Evolutionary conservation across 2,113 vertebrate genomes (phyloP).

Genomic region (Ailuropoda melanoleuca): DNA sequence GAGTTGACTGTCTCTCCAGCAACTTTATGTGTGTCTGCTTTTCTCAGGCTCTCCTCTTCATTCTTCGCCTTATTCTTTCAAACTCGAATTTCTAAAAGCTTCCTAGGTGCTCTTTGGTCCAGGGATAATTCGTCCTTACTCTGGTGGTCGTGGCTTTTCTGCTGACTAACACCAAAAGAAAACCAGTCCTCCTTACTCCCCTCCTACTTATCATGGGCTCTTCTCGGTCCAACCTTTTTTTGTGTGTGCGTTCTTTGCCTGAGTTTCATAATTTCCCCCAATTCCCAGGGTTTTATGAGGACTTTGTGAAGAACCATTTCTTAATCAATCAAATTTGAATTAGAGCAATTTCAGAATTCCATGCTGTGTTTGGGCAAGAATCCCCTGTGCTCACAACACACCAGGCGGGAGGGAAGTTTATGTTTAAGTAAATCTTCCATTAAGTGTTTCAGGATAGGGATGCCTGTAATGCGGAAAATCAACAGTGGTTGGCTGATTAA

Average conservation of each 20-base stretch:
- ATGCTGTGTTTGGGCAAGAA: neutral
- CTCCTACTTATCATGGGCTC: neutral
- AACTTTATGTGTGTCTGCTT: neutral
- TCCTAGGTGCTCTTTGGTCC: neutral
- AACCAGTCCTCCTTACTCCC: neutral
- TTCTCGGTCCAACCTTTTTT: neutral
- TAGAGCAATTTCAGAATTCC: constrained; percentile 41
- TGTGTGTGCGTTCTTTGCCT: neutral
- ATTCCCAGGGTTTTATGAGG: neutral
- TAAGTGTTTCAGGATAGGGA: neutral
- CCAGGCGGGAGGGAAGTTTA: neutral
- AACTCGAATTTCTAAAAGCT: neutral
- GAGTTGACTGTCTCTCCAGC: constrained; percentile 56
- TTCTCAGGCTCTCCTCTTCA: neutral
- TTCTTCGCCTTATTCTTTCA: neutral
- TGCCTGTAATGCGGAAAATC: neutral
- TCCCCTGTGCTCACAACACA: neutral
- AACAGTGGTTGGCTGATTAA: neutral
- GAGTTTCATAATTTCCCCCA: neutral
- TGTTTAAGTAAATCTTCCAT: constrained; percentile 3
- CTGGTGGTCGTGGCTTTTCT: neutral
- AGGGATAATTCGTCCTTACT: neutral
- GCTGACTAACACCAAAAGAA: neutral
- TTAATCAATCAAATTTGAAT: constrained; percentile 4
- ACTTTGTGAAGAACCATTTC: constrained; percentile 6